Evolutionary conservation across 30 jellyfish, hydroid and myxozoan species (phyloP).

Genomic region (Mastigias papua): DNA sequence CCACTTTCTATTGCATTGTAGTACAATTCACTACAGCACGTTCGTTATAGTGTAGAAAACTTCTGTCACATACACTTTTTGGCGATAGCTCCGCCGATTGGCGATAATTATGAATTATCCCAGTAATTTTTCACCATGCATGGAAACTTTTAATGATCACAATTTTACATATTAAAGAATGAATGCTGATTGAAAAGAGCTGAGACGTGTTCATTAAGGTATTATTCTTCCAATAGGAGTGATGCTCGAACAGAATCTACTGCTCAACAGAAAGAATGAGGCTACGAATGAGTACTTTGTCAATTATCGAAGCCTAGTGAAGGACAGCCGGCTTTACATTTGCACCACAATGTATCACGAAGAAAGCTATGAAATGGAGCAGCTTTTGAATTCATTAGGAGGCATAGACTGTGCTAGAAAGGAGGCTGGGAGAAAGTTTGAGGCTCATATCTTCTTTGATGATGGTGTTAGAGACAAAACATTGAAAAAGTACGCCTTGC

Average conservation of each 20-base stretch:
- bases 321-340: constrained; percentile 84
- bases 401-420: constrained; percentile 93
- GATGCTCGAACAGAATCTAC: constrained; percentile 87
- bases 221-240: constrained; percentile 62
- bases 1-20: no score
- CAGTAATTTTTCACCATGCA: no score
- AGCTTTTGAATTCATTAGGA: constrained; percentile 81
- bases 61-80: no score
- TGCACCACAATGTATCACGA: constrained; percentile 98
- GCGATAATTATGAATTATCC: no score
- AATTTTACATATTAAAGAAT: no score
- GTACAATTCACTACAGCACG: no score
- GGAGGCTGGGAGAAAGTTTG: constrained; percentile 85
- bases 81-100: no score
- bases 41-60: no score
- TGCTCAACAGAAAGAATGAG: constrained; percentile 89
- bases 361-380: constrained; percentile 94
- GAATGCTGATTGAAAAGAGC: no score
- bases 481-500: constrained; percentile 86
- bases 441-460: constrained; percentile 89
- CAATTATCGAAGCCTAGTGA: constrained; percentile 79
- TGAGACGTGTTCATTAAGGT: no score
- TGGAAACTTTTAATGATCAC: no score
- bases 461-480: constrained; percentile 94
- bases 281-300: constrained; percentile 91